Evolutionary conservation across 2,113 vertebrate genomes (phyloP), one percentile per base, ranked within the genome.

Genomic region (Pterocles orientalis): DNA sequence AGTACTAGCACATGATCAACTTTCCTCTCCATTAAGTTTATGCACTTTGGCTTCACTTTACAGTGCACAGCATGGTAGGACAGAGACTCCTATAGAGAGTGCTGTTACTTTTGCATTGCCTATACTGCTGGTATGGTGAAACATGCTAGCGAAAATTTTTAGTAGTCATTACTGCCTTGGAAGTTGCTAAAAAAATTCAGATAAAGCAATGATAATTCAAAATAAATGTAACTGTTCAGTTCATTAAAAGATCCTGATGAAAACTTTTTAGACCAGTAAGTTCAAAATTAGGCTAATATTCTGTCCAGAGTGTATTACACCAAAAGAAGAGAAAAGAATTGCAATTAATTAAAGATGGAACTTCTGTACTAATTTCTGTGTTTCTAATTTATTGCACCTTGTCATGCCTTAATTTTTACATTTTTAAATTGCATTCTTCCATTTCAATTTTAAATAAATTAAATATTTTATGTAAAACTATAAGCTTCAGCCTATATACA

Each of bases 1-100:
- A 39, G n/a, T 29, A 87, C 82, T n/a, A 75, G 61, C 83, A 57
- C 14, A 4, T 39, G 65, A 69, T 76, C 34, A 16, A 73, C 93
- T 80, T 95, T 95, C 66, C 84, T 56, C 66, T 95, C 78, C 95
- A 94, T 95, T 95, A 95, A 53, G n/a, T 33, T 96, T 88, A 82
- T 88, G 66, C 43, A 19, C 54, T 85, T 91, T 92, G 87, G 91
- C 93, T 94, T 64, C 65, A 4, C 60, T 92, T 86, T 25, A 21
- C n/a, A 21, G 8, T 12, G 43, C 92, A 61, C 12, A 19, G 86
- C 61, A 26, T 25, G 72, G 61, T 89, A 77, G 73, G 91, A 86
- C 80, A 92, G 60, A 83, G 53, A 15, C 25, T 89, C 60, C 69
- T 57, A 47, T 16, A 11, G 86, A 68, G 66, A 56, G 14, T 57